Base-by-base conservation (phyloP, 2,797 vertebrate genomes). In the Rhinella marina region DNA sequence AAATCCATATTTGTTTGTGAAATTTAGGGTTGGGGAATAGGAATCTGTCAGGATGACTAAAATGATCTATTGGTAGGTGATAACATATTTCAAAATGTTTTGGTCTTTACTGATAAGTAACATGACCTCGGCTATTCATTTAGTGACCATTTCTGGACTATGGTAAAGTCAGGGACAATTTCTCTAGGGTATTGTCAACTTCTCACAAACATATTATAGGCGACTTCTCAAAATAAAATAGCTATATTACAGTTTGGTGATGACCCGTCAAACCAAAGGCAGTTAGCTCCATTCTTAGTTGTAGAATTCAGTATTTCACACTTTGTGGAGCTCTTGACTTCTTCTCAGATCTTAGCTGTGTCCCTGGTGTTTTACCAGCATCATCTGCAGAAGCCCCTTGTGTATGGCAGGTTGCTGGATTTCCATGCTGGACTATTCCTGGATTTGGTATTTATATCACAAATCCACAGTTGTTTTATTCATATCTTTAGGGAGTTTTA, bases 391-490 rank as follows among this genome's bases (percentile, higher is more conserved):
- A 41, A 85, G 59, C 73, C 73, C 72, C 84, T 77, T 85, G 84
- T 85, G 84, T 85, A 76, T 64, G 72, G 72, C 29, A 85, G 56
- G 32, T 85, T 85, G 72, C 77, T 85, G 83, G 70, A 76, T 85
- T 85, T 85, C 76, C 82, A 85, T 52, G 73, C 73, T 64, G 84
- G 73, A 54, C 59, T 85, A 85, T 77, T 85, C 57, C 84, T 85
- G 73, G 84, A 77, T 77, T 85, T 85, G 56, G n/a, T 85, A 85
- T 85, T 85, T 84, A 75, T 84, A 84, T 75, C 70, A 59, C 70
- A 84, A 50, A 32, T 76, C 70, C 32, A 25, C 29, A 61, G 68
- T 84, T 75, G 29, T 59, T 32, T 85, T 77, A 77, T 62, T 76
- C 32, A 50, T 50, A 27, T 61, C 56, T 85, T 50, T 61, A 62